phyloP scores from a whole-genome alignment of 2,797 vertebrate species.

The Gorsachius magnificus region DNA sequence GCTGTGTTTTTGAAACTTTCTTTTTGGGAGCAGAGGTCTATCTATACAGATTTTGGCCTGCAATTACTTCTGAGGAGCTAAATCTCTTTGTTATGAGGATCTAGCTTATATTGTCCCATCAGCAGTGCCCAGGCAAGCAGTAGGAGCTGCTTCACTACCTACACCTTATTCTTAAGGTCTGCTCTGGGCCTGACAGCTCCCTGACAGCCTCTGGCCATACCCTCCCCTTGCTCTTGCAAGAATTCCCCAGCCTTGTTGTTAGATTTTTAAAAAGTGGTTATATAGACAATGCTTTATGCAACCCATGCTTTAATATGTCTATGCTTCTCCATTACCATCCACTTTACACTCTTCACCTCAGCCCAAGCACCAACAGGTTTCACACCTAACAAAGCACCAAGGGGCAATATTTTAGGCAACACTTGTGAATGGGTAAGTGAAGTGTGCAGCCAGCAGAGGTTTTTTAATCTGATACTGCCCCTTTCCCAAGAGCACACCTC shows the following conservation, averaged over 20 bases:
- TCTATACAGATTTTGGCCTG: neutral
- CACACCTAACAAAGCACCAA: neutral
- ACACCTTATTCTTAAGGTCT: neutral
- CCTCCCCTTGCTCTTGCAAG: neutral
- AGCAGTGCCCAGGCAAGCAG: neutral
- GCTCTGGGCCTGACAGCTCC: neutral
- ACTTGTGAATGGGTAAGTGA: neutral
- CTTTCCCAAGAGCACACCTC: neutral
- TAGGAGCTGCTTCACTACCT: neutral
- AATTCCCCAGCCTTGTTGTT: neutral
- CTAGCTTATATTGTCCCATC: neutral
- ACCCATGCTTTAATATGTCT: neutral
- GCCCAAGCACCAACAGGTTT: neutral
- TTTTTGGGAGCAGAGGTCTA: neutral
- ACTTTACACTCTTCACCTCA: neutral
- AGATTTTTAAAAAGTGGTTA: neutral
- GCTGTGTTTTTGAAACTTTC: no score
- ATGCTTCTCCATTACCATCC: neutral
- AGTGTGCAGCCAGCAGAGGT: neutral
- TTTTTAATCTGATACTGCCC: neutral
- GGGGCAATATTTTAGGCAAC: neutral
- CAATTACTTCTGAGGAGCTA: neutral
- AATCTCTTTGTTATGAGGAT: neutral
- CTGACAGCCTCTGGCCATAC: neutral
- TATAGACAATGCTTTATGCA: neutral